Evolutionary conservation across 2,113 vertebrate genomes (phyloP).

Genomic region (Colistium nudipinnis): DNA sequence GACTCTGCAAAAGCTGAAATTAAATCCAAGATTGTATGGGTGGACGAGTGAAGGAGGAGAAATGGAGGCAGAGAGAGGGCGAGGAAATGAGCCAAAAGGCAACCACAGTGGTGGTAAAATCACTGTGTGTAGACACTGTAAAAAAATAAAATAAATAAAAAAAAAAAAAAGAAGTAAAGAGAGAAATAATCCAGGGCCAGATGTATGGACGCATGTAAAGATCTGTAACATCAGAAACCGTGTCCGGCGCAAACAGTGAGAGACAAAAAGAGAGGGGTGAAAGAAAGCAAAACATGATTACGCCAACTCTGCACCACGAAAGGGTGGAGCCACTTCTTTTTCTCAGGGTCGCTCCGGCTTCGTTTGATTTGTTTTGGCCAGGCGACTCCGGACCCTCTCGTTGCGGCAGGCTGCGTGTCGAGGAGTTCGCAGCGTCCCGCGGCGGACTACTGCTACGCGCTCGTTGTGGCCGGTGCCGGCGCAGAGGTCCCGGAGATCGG

Average conservation of each 20-base stretch:
- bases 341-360: slow-evolving; percentile 49
- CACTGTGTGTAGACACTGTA: slow-evolving; percentile 54
- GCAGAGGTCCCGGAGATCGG: slow-evolving; percentile 51
- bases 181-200: slow-evolving; percentile 40
- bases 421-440: slow-evolving; percentile 56
- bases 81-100: slow-evolving; percentile 45
- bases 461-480: slow-evolving; percentile 67
- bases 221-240: slow-evolving; percentile 48
- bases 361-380: slow-evolving; percentile 65
- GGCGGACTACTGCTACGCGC: slow-evolving; percentile 68
- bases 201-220: slow-evolving; percentile 41
- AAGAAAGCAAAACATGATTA: slow-evolving; percentile 21
- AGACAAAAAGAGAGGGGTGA: slow-evolving; percentile 45
- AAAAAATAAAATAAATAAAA: too few relatives aligned
- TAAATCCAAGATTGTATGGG: slow-evolving; percentile 61
- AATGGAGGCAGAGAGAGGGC: slow-evolving; percentile 24
- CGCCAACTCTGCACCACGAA: slow-evolving; percentile 63
- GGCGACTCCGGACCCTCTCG: slow-evolving; percentile 57
- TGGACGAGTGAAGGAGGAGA: slow-evolving; percentile 35
- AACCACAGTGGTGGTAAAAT: slow-evolving; percentile 53
- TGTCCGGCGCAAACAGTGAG: slow-evolving; percentile 41
- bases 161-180: too few relatives aligned
- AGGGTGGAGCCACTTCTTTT: slow-evolving; percentile 61
- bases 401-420: slow-evolving; percentile 52
- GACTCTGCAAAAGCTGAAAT: slow-evolving; percentile 66